Evolutionary conservation across 2,888 invertebrate species (phyloP).

Genomic region (Drosophila algonquin): DNA sequence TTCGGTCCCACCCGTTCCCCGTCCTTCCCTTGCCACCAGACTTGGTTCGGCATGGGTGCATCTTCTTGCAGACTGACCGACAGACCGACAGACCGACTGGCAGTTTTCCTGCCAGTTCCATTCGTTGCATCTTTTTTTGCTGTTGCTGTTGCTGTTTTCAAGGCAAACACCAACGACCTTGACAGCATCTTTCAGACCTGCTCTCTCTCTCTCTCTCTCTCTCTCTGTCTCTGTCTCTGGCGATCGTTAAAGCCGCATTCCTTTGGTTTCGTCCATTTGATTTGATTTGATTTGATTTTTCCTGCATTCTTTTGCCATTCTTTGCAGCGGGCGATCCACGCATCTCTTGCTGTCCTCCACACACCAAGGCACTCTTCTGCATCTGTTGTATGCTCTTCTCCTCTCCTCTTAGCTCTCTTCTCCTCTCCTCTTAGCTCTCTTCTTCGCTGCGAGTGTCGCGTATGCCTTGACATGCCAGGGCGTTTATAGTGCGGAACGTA

Average conservation of each 20-base stretch:
- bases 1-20: background rate
- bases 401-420: slow-evolving; percentile 16
- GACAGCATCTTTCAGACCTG: slow-evolving; percentile 33
- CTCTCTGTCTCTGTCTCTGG: background rate
- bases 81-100: slow-evolving; percentile 4
- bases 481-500: slow-evolving; percentile 75
- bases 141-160: slow-evolving; percentile 34
- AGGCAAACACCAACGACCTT: slow-evolving; percentile 44
- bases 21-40: background rate
- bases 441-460: slow-evolving; percentile 9
- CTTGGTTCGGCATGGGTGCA: slow-evolving; percentile 47
- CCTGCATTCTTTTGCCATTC: slow-evolving; percentile 28
- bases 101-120: slow-evolving; percentile 58
- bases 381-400: background rate
- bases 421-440: background rate
- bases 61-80: slow-evolving; percentile 29
- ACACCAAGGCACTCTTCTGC: no score
- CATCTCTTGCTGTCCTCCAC: slow-evolving; percentile 1
- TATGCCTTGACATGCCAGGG: slow-evolving; percentile 64
- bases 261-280: slow-evolving; percentile 56
- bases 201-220: background rate
- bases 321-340: slow-evolving; percentile 15
- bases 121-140: slow-evolving; percentile 32
- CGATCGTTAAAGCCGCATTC: slow-evolving; percentile 61
- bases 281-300: slow-evolving; percentile 60